Base-by-base conservation (phyloP, 2,888 invertebrate genomes). In the Charanyca ferruginea region DNA sequence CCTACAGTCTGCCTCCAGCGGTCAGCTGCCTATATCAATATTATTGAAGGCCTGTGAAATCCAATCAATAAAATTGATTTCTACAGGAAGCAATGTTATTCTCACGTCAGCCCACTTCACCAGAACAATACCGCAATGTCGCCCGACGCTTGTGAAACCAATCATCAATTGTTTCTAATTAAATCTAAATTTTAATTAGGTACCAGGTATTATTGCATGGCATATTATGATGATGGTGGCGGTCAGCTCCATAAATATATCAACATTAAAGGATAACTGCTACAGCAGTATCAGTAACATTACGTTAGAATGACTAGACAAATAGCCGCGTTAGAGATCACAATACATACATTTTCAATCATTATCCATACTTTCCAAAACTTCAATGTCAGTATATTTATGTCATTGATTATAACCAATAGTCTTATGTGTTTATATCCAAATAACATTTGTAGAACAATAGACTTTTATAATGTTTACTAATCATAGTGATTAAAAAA, bases 401-500 rank as follows among this genome's bases (percentile, higher is more conserved):
- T 66, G 82, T 25, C 66, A 72, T 61, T 75, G 75, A 69, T 62
- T 49, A 58, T 51, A 74, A 78, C 66, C 52, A 52, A 69, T 74
- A 67, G 70, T 68, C 73, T n/a, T 63, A 60, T 69, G 69, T 67
- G 67, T 70, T 57, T 49, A 48, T 62, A 51, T 74, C 11, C 59
- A 79, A 66, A 78, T 66, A 79, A 71, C 58, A 76, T 67, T 61
- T 70, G 65, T 70, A 64, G 61, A 73, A 71, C 68, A 71, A 76
- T 76, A 79, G 47, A 76, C 51, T 51, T 72, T 71, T 62, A 55
- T 63, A 59, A 67, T 52, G 66, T 72, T 68, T 66, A 81, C 65
- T 80, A 76, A 80, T 76, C 11, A 81, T 71, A 78, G 44, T 73
- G 79, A 76, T 80, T 80, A 81, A 83, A 87, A 89, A 66, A 90